Evolutionary conservation across 2,888 invertebrate genomes (phyloP), one percentile per base, ranked within the genome.

Genomic region (Drosophila anomelani): DNA sequence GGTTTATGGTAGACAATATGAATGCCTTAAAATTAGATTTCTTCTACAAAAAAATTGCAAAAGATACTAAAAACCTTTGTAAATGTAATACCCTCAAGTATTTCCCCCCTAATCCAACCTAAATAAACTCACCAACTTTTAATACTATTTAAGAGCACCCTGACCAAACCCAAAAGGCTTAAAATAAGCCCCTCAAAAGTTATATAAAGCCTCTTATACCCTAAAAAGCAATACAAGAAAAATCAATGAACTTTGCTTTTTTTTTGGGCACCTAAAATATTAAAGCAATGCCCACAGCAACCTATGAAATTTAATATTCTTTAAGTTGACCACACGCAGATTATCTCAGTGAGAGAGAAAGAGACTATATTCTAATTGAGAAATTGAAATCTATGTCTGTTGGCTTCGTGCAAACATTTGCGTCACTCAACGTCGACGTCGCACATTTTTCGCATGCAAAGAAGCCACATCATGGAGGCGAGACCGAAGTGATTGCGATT

Each of bases 361-460:
- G 69, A 32, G 47, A 20, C 69, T 75, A 68, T 67, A 61, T 75
- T 78, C 62, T 71, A 77, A 78, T 78, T 78, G 72, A 66, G 59
- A 63, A 72, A 78, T 78, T 69, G 46, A 71, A 72, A 77, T 77
- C 53, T 59, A 29, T 51, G 49, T 39, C 39, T 53, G 53, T 60
- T 36, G 36, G 38, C 49, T 26, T 23, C 55, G 63, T 29, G 53
- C 64, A 72, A 72, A 72, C 71, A 74, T 62, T 55, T 63, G 67
- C 57, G 75, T 74, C 75, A 57, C 29, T 46, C 74, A 53, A 62
- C 51, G 51, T 56, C 41, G 34, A 32, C 43, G 23, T 44, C 61
- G 72, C 17, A 75, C 54, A 75, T 54, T 58, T 54, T 57, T 43
- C 23, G 58, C 73, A 73, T 75, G 67, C 75, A 67, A 75, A 73